Base-by-base conservation (phyloP, 2,888 invertebrate species). In the Phytoseiulus persimilis region DNA sequence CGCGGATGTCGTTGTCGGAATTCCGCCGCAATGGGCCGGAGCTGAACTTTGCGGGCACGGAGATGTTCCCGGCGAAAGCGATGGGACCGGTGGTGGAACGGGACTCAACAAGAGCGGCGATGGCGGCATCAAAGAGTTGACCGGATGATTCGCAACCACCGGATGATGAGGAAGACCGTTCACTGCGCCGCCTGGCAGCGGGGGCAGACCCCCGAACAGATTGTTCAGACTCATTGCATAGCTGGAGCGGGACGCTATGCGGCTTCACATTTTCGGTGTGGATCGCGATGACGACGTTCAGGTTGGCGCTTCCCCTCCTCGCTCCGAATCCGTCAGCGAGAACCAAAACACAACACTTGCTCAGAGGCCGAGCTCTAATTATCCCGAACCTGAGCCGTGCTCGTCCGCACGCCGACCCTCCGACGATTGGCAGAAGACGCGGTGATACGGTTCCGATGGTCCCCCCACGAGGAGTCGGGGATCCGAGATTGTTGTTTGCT, bases 161-260 rank as follows among this genome's bases (percentile, higher is more conserved):
- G 65, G 65, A 65, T 65, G 65, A 65, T 65, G 65, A 28, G 65
- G 65, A 14, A 65, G 28, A 65, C 65, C 65, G 28, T 65, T 65
- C 18, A 65, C 65, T 65, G 28, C 65, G 65, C 65, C 65, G 18
- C 65, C 65, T 14, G 65, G 65, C 28, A 65, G 65, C 9, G 65
- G 65, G 65, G 65, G 65, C 65, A 65, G 28, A 65, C 23, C 65
- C 65, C 65, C 65, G 65, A 65, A 65, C 18, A 65, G 5, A 18
- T 65, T 65, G 65, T 65, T 65, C 65, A 65, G 65, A 65, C 65
- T 65, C 65, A 65, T 65, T 65, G 65, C 65, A 65, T 65, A 65
- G 65, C 28, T 65, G 65, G 65, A 28, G 18, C 2, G 28, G 2
- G 5, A 65, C 65, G 65, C 65, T 14, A 65, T 28, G 65, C 65